phyloP scores from a whole-genome alignment of 1,140 invertebrate species.

The Elymnias hypermnestra region DNA sequence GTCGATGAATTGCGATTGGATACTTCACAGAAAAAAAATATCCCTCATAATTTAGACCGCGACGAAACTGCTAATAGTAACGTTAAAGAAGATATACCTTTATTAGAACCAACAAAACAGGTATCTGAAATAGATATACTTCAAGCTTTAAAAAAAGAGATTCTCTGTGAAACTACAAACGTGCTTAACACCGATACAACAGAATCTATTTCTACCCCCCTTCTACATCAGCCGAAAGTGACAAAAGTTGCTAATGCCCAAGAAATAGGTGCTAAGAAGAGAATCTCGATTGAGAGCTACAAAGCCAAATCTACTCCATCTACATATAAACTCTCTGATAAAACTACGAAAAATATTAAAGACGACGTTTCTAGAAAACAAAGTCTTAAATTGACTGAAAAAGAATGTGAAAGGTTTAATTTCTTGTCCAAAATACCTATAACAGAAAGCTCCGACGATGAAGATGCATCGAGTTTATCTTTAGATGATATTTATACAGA shows the following conservation, averaged over 20 bases:
- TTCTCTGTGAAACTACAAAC: conserved; percentile 46
- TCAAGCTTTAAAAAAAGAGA: conserved; percentile 70
- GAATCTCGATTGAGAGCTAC: conserved; percentile 72
- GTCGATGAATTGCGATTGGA: no score
- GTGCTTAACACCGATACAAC: conserved; percentile 29
- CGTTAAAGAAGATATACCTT: conserved; percentile 40
- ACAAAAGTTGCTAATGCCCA: conserved; percentile 55
- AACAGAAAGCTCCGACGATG: conserved; percentile 47
- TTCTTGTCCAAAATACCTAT: conserved; percentile 56
- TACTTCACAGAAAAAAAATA: no score
- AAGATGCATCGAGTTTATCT: conserved; percentile 27
- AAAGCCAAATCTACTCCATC: conserved; percentile 49
- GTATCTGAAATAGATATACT: conserved; percentile 69
- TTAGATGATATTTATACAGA: conserved; percentile 37
- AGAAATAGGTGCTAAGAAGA: conserved; percentile 54
- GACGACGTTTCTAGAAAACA: conserved; percentile 52
- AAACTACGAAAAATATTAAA: conserved; percentile 15
- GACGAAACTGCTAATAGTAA: not conserved
- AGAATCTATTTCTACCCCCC: conserved; percentile 26
- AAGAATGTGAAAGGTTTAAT: conserved; percentile 79
- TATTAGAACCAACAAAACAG: conserved; percentile 35
- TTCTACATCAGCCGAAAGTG: conserved; percentile 59
- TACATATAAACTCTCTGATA: conserved; percentile 21
- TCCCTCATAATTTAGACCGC: no score
- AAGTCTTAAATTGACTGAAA: conserved; percentile 67